A percentile compares a stretch with the other conserved stretches of the same genome.
Conservation (phyloP, 64 coral and sea anemone species). For the Dendronephthya gigantea region DNA sequence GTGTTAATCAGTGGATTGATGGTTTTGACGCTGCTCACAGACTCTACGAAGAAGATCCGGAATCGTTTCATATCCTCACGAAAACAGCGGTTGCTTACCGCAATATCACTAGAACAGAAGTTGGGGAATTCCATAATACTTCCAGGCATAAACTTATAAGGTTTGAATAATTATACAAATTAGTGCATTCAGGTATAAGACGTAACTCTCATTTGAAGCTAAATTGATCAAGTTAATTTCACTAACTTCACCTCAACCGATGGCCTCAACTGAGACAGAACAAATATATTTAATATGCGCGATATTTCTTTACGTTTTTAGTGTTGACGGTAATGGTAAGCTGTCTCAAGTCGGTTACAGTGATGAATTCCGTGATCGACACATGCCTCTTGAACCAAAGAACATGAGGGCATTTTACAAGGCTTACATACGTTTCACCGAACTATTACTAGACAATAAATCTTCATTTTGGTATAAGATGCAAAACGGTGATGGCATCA, state of each 20-base stretch:
- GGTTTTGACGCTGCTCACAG: neutral
- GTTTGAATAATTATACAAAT: no score
- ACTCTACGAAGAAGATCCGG: neutral
- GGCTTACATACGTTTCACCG: neutral
- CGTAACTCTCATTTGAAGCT: no score
- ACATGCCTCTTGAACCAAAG: neutral
- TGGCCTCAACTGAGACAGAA: no score
- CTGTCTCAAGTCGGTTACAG: constrained; percentile 12
- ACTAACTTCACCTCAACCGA: no score
- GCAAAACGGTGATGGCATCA: neutral
- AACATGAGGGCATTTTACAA: constrained; percentile 4
- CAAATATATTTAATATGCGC: no score
- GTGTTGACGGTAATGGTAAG: neutral
- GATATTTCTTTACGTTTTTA: neutral
- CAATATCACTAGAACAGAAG: neutral
- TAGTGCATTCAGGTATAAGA: no score
- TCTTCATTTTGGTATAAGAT: constrained; percentile 18
- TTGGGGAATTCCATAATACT: constrained; percentile 3
- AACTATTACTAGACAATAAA: neutral
- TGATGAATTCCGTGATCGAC: constrained; percentile 14
- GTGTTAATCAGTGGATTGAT: neutral
- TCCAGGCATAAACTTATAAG: constrained; percentile 10
- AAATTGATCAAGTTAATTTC: no score
- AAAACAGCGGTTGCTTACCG: neutral
- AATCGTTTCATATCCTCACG: neutral